Conservation (phyloP, 2,797 vertebrate genomes). For the Tragopan temminckii region DNA sequence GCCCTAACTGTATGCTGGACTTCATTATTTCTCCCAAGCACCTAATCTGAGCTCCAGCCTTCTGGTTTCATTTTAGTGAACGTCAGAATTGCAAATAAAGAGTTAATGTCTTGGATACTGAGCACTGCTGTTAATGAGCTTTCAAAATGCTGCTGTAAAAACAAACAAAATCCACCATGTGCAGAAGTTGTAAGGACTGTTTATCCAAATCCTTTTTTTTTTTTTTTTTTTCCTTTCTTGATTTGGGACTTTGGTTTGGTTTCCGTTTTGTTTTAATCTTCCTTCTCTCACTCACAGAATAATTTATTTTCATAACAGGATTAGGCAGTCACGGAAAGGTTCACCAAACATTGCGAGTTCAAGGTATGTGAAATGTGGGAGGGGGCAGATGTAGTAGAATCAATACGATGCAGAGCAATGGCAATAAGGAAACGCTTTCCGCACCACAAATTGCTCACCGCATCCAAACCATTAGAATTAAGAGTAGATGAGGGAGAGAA, state of each 20-base stretch:
- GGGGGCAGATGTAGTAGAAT: slow-evolving; percentile 79
- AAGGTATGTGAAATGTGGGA: slow-evolving; percentile 80
- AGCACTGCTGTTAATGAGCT: slow-evolving; percentile 62
- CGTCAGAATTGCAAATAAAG: slow-evolving; percentile 63
- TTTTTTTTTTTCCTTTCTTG: neutral
- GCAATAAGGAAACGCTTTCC: slow-evolving; percentile 49
- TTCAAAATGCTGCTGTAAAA: slow-evolving; percentile 45
- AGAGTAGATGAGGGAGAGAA: slow-evolving; percentile 79
- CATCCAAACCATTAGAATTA: slow-evolving; percentile 67
- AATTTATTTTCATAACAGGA: slow-evolving; percentile 81
- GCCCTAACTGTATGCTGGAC: slow-evolving; percentile 55
- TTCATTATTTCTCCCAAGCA: slow-evolving; percentile 43
- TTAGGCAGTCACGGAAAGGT: slow-evolving; percentile 81
- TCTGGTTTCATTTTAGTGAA: slow-evolving; percentile 42
- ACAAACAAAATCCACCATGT: neutral
- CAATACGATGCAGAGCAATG: slow-evolving; percentile 48
- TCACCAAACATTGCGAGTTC: slow-evolving; percentile 69
- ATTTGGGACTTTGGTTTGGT: neutral
- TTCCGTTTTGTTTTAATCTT: slow-evolving; percentile 61
- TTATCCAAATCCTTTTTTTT: slow-evolving; percentile 64
- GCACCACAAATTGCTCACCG: slow-evolving; percentile 37
- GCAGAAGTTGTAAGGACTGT: slow-evolving; percentile 78
- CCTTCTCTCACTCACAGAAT: slow-evolving; percentile 77
- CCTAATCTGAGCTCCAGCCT: slow-evolving; percentile 35
- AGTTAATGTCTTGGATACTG: slow-evolving; percentile 33